Base-by-base conservation (phyloP, 2,797 vertebrate species). In the Vireo griseus region DNA sequence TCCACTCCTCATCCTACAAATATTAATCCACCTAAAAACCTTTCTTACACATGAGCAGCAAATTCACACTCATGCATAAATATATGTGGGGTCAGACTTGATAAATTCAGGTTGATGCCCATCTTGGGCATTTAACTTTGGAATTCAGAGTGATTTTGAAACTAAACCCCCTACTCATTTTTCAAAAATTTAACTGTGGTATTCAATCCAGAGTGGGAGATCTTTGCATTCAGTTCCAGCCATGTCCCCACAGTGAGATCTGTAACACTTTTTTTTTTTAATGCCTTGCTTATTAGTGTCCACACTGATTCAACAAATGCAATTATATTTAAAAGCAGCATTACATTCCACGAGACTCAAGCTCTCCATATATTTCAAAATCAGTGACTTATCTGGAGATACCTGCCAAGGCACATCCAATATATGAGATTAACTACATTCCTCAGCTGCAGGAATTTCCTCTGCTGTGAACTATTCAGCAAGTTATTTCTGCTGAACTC, bases 401-500 rank as follows among this genome's bases (percentile, higher is more conserved):
- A 47, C 58, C 54, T 88, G 91, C 78, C 75, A 85, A 83, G 47
- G 52, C 67, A 48, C n/a, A 76, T 39, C 63, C 76, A 84, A 21
- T 45, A 51, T 18, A 55, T 25, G 62, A 92, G 50, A 92, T 88
- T 42, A 66, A n/a, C 62, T 35, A 35, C 35, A 35, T 35, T 35
- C 35, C 69, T 90, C 52, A 57, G 9, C 82, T 51, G 14, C 9
- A 91, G 65, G 58, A 90, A 42, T 31, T 74, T 86, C 85, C 85
- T 92, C 50, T 92, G 73, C 58, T 3, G 6, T 54, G 85, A 95
- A 35, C 80, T 69, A 16, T 75, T 84, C 91, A 90, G 82, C 76
- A 88, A 78, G 25, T 35, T 81, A 88, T 92, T 95, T 90, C 76
- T 95, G 82, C 80, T 88, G 78, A 96, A 90, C 42, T 80, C 22